phyloP scores from a whole-genome alignment of 2,113 vertebrate species.

The Trinectes maculatus region DNA sequence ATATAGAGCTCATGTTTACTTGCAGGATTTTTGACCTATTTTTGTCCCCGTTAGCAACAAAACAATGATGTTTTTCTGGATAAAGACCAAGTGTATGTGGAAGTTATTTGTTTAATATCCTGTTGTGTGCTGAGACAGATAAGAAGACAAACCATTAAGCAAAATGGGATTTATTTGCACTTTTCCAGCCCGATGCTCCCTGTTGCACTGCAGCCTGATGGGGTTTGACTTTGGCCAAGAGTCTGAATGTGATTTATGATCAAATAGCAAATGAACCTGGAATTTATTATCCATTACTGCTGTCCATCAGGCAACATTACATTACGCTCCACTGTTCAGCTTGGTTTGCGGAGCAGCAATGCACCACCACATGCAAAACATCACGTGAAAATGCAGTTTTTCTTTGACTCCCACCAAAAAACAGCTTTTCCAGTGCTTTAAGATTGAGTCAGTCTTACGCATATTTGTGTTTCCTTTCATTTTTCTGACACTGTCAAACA shows the following conservation, averaged over 20 bases:
- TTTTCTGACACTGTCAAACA: background rate
- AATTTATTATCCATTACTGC: conserved; percentile 81
- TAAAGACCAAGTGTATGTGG: conserved; percentile 22
- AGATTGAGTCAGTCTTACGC: too few species aligned
- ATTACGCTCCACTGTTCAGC: conserved; percentile 71
- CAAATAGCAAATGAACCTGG: conserved; percentile 76
- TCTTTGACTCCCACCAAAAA: too few species aligned
- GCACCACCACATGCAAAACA: conserved; percentile 52
- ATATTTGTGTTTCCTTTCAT: background rate
- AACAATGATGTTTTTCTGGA: conserved; percentile 22
- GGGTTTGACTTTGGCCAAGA: conserved; percentile 74
- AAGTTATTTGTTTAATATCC: conserved; percentile 48
- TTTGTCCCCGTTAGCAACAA: conserved; percentile 12
- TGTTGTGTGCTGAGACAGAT: conserved; percentile 28
- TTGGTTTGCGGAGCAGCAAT: conserved; percentile 49
- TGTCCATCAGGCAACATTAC: conserved; percentile 76
- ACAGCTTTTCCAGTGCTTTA: too few species aligned
- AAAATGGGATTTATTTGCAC: conserved; percentile 56
- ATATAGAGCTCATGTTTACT: conserved; percentile 36
- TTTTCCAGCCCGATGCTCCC: conserved; percentile 45
- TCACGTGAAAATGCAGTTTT: conserved; percentile 1
- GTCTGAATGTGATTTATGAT: conserved; percentile 77
- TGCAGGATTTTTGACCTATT: conserved; percentile 41
- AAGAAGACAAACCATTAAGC: conserved; percentile 56
- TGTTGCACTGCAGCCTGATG: conserved; percentile 71